These are phyloP conservation scores for Leptopterna dolabrata DNA, from an alignment of 2,888 invertebrate genomes.

Conservation along the genomic window DNA sequence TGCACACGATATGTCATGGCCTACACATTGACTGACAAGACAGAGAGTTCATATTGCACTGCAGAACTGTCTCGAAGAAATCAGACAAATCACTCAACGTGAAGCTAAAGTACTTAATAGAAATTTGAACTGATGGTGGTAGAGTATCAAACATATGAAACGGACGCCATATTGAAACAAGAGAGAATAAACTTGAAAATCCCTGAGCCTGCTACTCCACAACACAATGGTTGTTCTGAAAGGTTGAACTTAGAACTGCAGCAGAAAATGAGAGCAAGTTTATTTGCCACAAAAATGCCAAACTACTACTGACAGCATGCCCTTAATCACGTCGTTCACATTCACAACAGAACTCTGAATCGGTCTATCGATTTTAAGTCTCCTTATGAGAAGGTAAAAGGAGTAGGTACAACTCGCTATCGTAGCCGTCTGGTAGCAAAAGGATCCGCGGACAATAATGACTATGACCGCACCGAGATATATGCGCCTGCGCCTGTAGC, in stretches of 20 bases:
- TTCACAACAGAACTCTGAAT: slow-evolving; percentile 28
- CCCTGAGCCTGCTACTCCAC: slow-evolving; percentile 7
- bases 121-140: no score
- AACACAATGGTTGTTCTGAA: not conserved
- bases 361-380: not conserved
- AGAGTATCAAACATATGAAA: no score
- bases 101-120: no score
- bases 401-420: not conserved
- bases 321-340: not conserved
- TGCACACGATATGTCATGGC: not conserved
- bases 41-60: not conserved
- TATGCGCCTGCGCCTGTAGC: not conserved
- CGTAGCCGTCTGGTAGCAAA: not conserved
- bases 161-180: no score
- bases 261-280: not conserved
- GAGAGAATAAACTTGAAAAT: not conserved
- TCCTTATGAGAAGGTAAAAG: not conserved
- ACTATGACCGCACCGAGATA: not conserved
- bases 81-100: not conserved
- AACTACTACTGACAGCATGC: not conserved
- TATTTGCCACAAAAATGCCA: not conserved
- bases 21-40: not conserved
- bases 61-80: not conserved
- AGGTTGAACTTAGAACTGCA: slow-evolving; percentile 3
- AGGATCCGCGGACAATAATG: not conserved